These are phyloP conservation scores for Serrognathus titanus DNA, from an alignment of 2,888 invertebrate species.

Conservation along the genomic window DNA sequence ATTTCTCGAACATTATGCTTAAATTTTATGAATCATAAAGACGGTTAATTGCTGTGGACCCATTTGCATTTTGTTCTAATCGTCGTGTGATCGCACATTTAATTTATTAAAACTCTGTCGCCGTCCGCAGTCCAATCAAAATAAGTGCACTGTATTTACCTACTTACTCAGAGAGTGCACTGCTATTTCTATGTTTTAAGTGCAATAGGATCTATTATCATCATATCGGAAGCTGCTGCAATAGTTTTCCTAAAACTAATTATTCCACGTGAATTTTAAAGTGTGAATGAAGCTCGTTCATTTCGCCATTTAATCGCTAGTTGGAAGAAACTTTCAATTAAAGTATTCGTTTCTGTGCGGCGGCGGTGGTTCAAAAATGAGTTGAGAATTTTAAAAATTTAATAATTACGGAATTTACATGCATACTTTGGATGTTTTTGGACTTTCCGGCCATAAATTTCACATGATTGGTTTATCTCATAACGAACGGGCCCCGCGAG, in stretches of 20 bases:
- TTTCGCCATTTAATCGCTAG: too few species aligned
- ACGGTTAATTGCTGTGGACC: slow-evolving; percentile 5
- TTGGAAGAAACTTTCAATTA: too few species aligned
- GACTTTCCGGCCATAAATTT: slow-evolving; percentile 15
- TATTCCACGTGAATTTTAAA: too few species aligned
- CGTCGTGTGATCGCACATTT: neutral
- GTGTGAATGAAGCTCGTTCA: too few species aligned
- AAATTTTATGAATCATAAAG: slow-evolving; percentile 7
- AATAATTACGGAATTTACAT: neutral
- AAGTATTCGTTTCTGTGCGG: too few species aligned
- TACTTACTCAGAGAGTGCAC: too few species aligned
- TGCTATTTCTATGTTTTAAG: too few species aligned
- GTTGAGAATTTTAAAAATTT: neutral
- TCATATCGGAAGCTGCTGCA: too few species aligned
- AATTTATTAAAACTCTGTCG: slow-evolving; percentile 1
- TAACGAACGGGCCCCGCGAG: neutral
- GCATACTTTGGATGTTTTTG: slow-evolving; percentile 14
- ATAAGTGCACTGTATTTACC: too few species aligned
- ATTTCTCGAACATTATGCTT: slow-evolving; percentile 14
- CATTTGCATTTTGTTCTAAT: slow-evolving; percentile 9
- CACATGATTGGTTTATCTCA: slow-evolving; percentile 17
- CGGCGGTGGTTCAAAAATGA: neutral
- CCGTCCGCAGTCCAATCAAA: neutral
- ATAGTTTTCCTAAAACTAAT: too few species aligned
- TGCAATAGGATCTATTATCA: too few species aligned